These are phyloP conservation scores for Chiloscyllium plagiosum DNA, from an alignment of 2,113 vertebrate genomes.

Conservation along the genomic window DNA sequence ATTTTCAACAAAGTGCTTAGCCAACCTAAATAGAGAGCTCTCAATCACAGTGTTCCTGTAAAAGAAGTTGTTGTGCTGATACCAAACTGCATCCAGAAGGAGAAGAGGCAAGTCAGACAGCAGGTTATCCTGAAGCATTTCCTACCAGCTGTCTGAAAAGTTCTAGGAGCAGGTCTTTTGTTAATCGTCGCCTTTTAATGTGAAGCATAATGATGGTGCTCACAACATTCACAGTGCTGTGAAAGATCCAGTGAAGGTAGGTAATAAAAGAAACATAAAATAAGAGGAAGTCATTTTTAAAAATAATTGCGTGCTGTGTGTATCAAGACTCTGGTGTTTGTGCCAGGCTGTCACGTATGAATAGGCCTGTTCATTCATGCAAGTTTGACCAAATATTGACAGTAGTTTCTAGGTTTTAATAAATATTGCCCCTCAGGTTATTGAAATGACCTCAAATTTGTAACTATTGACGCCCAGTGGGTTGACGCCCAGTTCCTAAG, in stretches of 20 bases:
- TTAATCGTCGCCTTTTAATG: background rate
- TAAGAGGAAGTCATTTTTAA: background rate
- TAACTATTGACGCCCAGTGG: background rate
- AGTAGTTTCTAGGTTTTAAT: background rate
- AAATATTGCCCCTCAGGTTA: background rate
- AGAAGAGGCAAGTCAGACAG: background rate
- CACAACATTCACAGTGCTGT: background rate
- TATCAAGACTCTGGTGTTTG: background rate
- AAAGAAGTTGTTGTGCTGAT: background rate
- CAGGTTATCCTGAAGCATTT: background rate
- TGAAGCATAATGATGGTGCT: background rate
- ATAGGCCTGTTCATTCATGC: background rate
- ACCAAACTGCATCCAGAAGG: background rate
- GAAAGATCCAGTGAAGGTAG: background rate
- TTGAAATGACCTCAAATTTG: background rate
- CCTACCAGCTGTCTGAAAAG: background rate
- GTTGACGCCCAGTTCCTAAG: background rate
- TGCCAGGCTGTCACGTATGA: background rate
- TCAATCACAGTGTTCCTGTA: background rate
- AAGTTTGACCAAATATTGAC: background rate
- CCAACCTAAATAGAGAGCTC: background rate
- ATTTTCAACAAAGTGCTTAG: background rate
- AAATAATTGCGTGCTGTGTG: too few relatives aligned
- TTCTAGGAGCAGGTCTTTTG: background rate
- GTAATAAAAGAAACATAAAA: background rate